A percentile compares a stretch with the other conserved stretches of the same genome.
Evolutionary conservation across 64 coral and sea anemone genomes (phyloP).

Genomic region (Porites lutea): DNA sequence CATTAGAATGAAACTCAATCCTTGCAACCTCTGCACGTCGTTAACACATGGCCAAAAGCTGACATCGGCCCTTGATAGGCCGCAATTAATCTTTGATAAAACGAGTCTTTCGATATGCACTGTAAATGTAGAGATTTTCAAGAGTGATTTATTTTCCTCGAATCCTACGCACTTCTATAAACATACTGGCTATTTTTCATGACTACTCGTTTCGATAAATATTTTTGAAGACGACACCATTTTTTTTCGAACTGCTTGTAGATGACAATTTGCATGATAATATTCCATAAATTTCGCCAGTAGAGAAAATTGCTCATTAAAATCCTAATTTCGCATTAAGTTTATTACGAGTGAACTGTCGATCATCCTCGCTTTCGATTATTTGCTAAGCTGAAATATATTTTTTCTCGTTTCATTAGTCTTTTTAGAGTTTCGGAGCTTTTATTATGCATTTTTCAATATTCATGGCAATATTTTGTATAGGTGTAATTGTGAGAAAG

Average conservation of each 20-base stretch:
- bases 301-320: slow-evolving; percentile 49
- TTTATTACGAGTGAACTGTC: slow-evolving; percentile 30
- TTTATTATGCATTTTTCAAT: no score
- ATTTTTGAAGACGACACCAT: neutral
- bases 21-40: slow-evolving; percentile 16
- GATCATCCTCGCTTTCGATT: neutral
- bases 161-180: neutral
- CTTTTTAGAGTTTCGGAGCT: neutral
- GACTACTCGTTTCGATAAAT: no score
- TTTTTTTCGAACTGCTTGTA: neutral
- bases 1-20: slow-evolving; percentile 31
- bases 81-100: slow-evolving; percentile 52
- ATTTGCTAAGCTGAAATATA: slow-evolving; percentile 23
- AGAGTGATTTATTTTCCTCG: neutral
- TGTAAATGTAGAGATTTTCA: neutral
- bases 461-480: neutral
- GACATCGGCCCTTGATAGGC: neutral
- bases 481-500: neutral
- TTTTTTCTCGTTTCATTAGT: neutral
- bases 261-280: neutral
- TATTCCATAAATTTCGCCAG: neutral
- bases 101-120: neutral
- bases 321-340: slow-evolving; percentile 29
- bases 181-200: neutral
- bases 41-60: slow-evolving; percentile 24